A percentile compares a stretch with the other conserved stretches of the same genome.
These are phyloP conservation scores for Anthrax anthrax DNA, from an alignment of 2,888 invertebrate genomes.

Conservation along the genomic window DNA sequence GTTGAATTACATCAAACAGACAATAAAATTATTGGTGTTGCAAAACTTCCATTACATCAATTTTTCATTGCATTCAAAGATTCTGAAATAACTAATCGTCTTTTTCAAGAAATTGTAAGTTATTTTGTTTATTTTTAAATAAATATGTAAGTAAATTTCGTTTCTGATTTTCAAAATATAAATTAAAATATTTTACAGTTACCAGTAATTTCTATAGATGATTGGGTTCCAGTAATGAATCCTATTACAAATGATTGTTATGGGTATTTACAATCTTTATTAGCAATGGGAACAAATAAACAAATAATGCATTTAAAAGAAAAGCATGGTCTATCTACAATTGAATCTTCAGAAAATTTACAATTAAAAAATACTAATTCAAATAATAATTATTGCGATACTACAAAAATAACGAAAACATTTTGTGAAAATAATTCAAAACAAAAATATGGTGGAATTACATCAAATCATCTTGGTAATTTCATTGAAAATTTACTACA, in stretches of 20 bases:
- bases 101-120: conserved; percentile 39
- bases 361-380: too few relatives aligned
- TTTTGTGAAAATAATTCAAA: not conserved
- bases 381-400: not conserved
- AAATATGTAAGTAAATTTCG: too few relatives aligned
- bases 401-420: not conserved
- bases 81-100: conserved; percentile 38
- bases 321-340: conserved; percentile 20
- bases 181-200: conserved; percentile 27
- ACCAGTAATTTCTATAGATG: conserved; percentile 45
- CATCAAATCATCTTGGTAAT: not conserved
- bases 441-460: not conserved
- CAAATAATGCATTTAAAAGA: conserved; percentile 42
- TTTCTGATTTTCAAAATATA: too few relatives aligned
- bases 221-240: conserved; percentile 40
- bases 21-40: conserved; percentile 35
- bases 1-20: conserved; percentile 39
- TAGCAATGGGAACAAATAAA: conserved; percentile 44
- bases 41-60: conserved; percentile 43
- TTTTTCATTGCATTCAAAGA: conserved; percentile 46
- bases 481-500: not conserved
- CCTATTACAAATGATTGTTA: conserved; percentile 32
- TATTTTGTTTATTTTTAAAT: not conserved
- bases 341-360: not conserved
- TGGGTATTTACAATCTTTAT: conserved; percentile 41